Evolutionary conservation across 2,113 vertebrate species (phyloP), one percentile per base, ranked within the genome.

Genomic region (Boulengerochromis microlepis): DNA sequence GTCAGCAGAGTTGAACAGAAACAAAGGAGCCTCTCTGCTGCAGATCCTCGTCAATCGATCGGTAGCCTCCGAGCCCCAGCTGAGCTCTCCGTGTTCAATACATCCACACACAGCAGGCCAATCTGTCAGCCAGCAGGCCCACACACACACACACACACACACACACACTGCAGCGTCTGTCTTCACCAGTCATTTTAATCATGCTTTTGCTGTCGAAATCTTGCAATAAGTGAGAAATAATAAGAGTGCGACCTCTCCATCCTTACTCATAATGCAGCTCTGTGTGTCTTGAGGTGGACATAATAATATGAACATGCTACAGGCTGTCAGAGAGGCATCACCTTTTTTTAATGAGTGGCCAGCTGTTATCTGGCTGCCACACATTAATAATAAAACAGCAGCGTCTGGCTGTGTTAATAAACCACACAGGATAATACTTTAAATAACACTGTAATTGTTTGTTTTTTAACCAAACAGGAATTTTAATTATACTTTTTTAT

Each of bases 11-110:
- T n/a, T 6, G 1, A 69, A 52, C 85, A 45, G 82, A 89, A 86
- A 89, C 89, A 90, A 90, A 92, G 89, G 87, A 89, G 53, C 76
- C 24, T 78, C 80, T 89, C 89, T 88, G 92, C 91, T 92, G 91
- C 85, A 88, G 88, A 87, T 90, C 86, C 80, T 80, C 50, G 82
- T 90, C 86, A 4, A 94, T 93, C 86, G 86, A 94, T 91, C 88
- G 4, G 74, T 56, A 59, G 84, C 85, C 82, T 89, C 61, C 4
- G 47, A 89, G 84, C 74, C 53, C 88, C 89, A 42, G 59, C 92
- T 69, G 90, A 86, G 89, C 88, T 52, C 86, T 81, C 53, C 54
- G 8, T 89, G 85, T 90, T 88, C 92, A 84, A 92, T 86, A 92
- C 87, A 88, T 74, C 54, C 86, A 85, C 54, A 89, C 90, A 78